A percentile compares a stretch with the other conserved stretches of the same genome.
These are phyloP conservation scores for Tribolium madens DNA, from an alignment of 1,140 invertebrate genomes.

Conservation along the genomic window DNA sequence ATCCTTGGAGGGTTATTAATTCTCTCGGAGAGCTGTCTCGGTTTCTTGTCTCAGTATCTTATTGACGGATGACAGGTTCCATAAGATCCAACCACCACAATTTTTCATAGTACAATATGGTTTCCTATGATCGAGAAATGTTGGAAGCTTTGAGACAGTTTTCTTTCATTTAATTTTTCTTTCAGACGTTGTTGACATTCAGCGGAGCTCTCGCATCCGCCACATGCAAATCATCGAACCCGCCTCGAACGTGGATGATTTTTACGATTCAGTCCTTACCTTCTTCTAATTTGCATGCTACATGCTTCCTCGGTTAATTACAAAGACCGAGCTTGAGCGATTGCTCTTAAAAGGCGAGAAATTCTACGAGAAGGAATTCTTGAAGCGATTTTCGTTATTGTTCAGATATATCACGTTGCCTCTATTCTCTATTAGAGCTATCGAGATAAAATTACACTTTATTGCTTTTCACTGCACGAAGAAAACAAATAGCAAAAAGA, in stretches of 20 bases:
- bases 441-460: not conserved
- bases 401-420: not conserved
- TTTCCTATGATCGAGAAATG: not conserved
- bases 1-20: not conserved
- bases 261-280: slow-evolving; percentile 24
- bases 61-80: slow-evolving; percentile 18
- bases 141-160: slow-evolving; percentile 1
- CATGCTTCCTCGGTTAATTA: slow-evolving; percentile 26
- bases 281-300: slow-evolving; percentile 31
- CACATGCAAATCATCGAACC: slow-evolving; percentile 35
- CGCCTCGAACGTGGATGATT: slow-evolving; percentile 29
- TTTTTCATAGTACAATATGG: slow-evolving; percentile 35
- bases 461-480: not conserved
- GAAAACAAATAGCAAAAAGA: not conserved
- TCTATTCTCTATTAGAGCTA: not conserved
- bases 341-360: slow-evolving; percentile 10
- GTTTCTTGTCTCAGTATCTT: not conserved
- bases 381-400: too few species aligned
- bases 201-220: slow-evolving; percentile 5
- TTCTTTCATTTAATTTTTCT: slow-evolving; percentile 32
- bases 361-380: not conserved
- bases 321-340: slow-evolving; percentile 14
- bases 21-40: not conserved
- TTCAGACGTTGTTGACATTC: slow-evolving; percentile 20
- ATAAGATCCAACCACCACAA: slow-evolving; percentile 3